Evolutionary conservation across 2,113 vertebrate genomes (phyloP).

Genomic region (Lampris incognitus): DNA sequence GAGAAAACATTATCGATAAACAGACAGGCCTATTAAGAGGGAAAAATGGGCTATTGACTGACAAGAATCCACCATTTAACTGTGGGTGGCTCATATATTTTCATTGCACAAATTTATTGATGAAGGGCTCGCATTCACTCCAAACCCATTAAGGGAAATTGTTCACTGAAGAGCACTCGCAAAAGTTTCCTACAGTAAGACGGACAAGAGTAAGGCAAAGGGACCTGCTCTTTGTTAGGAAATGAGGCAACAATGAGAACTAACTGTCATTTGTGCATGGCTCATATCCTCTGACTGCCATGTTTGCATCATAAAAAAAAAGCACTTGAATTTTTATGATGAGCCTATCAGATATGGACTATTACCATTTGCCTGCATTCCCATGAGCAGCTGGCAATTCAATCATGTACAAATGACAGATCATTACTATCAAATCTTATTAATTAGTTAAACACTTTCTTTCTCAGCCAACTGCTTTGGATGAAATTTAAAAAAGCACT

Average conservation of each 20-base stretch:
- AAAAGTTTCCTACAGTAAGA: slow-evolving; percentile 25
- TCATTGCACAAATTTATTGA: slow-evolving; percentile 40
- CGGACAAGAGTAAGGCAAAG: slow-evolving; percentile 8
- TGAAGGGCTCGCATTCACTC: slow-evolving; percentile 18
- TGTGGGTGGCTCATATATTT: slow-evolving; percentile 45
- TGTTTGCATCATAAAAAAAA: slow-evolving; percentile 55
- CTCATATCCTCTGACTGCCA: slow-evolving; percentile 52
- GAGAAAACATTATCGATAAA: slow-evolving; percentile 22
- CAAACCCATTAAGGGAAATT: slow-evolving; percentile 49
- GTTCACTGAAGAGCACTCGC: slow-evolving; percentile 38
- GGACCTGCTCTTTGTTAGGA: slow-evolving; percentile 25
- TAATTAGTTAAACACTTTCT: background rate
- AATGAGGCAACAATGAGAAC: slow-evolving; percentile 43
- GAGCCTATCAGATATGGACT: slow-evolving; percentile 5
- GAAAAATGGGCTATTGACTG: slow-evolving; percentile 42
- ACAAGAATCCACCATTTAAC: slow-evolving; percentile 32
- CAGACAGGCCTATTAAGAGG: slow-evolving; percentile 16
- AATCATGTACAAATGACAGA: background rate
- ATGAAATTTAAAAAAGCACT: background rate
- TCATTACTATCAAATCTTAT: background rate
- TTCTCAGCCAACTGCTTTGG: background rate
- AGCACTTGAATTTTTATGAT: slow-evolving; percentile 20
- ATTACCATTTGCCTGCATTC: background rate
- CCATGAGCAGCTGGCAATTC: background rate
- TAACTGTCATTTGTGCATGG: slow-evolving; percentile 50